A percentile compares a stretch with the other conserved stretches of the same genome.
Conservation (phyloP, 1,140 invertebrate species). For the Pachyrhynchus sulphureomaculatus region DNA sequence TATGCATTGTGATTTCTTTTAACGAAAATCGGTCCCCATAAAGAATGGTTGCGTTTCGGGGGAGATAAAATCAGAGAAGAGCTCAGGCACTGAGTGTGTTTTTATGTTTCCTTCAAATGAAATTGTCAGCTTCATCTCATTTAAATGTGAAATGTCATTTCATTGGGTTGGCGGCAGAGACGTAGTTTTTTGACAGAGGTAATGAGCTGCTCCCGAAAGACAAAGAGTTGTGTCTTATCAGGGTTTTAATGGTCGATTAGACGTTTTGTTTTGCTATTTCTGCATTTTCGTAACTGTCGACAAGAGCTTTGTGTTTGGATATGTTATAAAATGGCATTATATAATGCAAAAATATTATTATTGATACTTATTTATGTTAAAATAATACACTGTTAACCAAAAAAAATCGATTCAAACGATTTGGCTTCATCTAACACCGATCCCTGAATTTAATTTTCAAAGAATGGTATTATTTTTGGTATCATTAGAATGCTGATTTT, state of each 20-base stretch:
- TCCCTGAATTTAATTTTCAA: too few species aligned
- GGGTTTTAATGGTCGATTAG: conserved; percentile 4
- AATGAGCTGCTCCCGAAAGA: background rate
- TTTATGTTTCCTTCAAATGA: conserved; percentile 17
- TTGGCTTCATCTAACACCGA: too few species aligned
- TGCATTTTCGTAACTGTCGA: too few species aligned
- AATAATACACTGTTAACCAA: too few species aligned
- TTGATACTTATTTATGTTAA: too few species aligned
- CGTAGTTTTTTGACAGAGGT: conserved; percentile 1
- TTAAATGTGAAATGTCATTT: conserved; percentile 21
- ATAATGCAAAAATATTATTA: too few species aligned
- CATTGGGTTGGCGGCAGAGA: background rate
- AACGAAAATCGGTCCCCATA: conserved; percentile 10
- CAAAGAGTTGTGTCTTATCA: conserved; percentile 3
- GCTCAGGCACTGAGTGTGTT: conserved; percentile 9
- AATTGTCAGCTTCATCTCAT: conserved; percentile 16
- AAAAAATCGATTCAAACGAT: too few species aligned
- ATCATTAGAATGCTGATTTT: too few species aligned
- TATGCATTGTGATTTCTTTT: background rate
- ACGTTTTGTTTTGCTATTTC: background rate
- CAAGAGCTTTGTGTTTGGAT: too few species aligned
- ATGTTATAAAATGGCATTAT: too few species aligned
- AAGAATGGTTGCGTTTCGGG: conserved; percentile 14
- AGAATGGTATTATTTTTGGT: too few species aligned
- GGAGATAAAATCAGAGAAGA: conserved; percentile 12